These are phyloP conservation scores for Osmerus mordax DNA, from an alignment of 2,113 vertebrate genomes.

Conservation along the genomic window DNA sequence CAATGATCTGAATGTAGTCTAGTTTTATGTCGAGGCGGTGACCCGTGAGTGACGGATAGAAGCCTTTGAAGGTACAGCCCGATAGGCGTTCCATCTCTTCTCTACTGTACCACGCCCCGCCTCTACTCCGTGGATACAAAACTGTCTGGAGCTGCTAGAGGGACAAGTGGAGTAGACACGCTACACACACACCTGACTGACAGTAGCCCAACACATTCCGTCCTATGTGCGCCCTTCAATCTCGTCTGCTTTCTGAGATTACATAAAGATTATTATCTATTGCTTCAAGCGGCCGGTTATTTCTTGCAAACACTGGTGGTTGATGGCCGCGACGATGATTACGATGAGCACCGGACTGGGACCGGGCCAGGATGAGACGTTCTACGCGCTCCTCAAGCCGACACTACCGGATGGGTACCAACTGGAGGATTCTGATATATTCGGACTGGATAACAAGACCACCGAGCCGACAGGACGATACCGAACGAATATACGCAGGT, in stretches of 20 bases:
- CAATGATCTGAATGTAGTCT: too few relatives aligned
- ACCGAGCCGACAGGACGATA: slow-evolving; percentile 40
- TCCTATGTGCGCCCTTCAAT: slow-evolving; percentile 11
- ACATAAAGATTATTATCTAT: background rate
- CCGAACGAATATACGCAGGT: slow-evolving; percentile 71
- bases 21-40: too few relatives aligned
- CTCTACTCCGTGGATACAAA: background rate
- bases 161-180: background rate
- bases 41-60: too few relatives aligned
- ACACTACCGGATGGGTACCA: slow-evolving; percentile 69
- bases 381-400: slow-evolving; percentile 87
- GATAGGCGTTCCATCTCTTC: background rate
- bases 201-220: slow-evolving; percentile 20
- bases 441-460: slow-evolving; percentile 74
- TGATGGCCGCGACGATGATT: slow-evolving; percentile 82
- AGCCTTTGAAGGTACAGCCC: background rate
- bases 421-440: slow-evolving; percentile 73
- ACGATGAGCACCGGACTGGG: slow-evolving; percentile 81
- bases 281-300: slow-evolving; percentile 13
- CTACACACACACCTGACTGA: slow-evolving; percentile 20
- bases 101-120: background rate
- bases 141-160: background rate
- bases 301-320: slow-evolving; percentile 41
- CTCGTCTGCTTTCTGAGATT: background rate
- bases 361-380: slow-evolving; percentile 81